phyloP scores from a whole-genome alignment of 2,113 vertebrate genomes.

The Butastur rufipennis region DNA sequence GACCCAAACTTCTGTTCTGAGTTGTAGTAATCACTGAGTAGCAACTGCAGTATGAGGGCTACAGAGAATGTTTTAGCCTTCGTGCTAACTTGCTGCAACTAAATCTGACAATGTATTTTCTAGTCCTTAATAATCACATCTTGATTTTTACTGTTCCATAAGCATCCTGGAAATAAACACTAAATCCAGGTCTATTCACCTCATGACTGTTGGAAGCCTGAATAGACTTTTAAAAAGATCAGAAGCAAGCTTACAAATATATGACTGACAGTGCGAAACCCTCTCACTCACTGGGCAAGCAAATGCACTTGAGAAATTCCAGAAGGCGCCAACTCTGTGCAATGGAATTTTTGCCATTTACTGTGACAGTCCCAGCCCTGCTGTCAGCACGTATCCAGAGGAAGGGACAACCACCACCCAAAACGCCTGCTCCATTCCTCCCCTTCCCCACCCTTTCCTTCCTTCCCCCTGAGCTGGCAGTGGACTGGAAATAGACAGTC shows the following conservation, averaged over 20 bases:
- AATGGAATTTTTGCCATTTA: not conserved
- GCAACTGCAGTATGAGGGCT: not conserved
- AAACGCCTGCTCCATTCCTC: not conserved
- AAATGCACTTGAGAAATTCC: slow-evolving; percentile 24
- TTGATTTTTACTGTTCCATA: not conserved
- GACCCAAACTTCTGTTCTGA: not conserved
- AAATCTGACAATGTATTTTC: not conserved
- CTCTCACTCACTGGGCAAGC: slow-evolving; percentile 26
- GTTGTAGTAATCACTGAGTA: not conserved
- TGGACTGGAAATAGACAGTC: not conserved
- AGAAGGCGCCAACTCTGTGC: not conserved
- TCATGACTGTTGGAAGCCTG: not conserved
- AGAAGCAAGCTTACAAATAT: not conserved
- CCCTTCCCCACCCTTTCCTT: not conserved
- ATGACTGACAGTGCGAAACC: not conserved
- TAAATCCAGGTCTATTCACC: not conserved
- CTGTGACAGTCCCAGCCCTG: not conserved
- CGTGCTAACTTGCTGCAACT: not conserved
- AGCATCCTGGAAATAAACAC: not conserved
- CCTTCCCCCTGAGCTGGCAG: rapidly evolving
- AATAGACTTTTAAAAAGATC: not conserved
- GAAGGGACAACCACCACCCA: not conserved
- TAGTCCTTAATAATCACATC: not conserved
- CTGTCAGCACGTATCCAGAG: not conserved
- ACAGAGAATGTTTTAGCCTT: not conserved